Percentiles rank a stretch among this genome's conserved stretches.
Evolutionary conservation across 2,888 invertebrate species (phyloP).

Genomic region (Agrochola lota): DNA sequence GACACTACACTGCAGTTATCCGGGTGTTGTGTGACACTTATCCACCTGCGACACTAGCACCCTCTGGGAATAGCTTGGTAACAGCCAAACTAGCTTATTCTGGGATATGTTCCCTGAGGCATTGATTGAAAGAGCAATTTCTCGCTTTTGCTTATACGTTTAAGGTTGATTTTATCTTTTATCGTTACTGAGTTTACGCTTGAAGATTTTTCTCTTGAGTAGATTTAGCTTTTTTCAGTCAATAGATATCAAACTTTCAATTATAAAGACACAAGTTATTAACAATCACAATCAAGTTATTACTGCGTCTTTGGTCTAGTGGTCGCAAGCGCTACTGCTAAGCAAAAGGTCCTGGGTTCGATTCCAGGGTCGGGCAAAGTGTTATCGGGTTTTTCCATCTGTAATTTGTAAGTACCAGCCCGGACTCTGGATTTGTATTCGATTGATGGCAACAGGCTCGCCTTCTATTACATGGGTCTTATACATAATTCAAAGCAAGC

Average conservation of each 20-base stretch:
- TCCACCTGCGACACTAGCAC: slow-evolving; percentile 29
- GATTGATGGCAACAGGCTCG: no score
- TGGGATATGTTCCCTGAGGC: background rate
- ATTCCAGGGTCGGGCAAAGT: no score
- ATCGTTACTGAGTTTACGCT: background rate
- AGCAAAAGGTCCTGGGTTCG: no score
- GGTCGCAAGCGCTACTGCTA: no score
- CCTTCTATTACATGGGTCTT: no score
- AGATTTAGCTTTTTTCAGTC: background rate
- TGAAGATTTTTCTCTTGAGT: background rate
- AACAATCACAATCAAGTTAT: no score
- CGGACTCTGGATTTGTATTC: no score
- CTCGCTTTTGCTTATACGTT: slow-evolving; percentile 5
- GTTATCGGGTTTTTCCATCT: no score
- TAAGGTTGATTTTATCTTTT: background rate
- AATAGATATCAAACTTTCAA: background rate
- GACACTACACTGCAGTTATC: slow-evolving; percentile 34
- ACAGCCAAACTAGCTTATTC: slow-evolving; percentile 14
- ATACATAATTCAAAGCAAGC: no score
- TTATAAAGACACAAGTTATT: no score
- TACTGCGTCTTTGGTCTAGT: no score
- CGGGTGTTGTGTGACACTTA: slow-evolving; percentile 32
- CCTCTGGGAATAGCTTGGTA: slow-evolving; percentile 30
- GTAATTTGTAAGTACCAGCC: no score
- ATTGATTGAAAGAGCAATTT: slow-evolving; percentile 20